Percentiles rank a stretch among this genome's conserved stretches.
Evolutionary conservation across 1,140 invertebrate genomes (phyloP).

Genomic region (Hyles euphorbiae): DNA sequence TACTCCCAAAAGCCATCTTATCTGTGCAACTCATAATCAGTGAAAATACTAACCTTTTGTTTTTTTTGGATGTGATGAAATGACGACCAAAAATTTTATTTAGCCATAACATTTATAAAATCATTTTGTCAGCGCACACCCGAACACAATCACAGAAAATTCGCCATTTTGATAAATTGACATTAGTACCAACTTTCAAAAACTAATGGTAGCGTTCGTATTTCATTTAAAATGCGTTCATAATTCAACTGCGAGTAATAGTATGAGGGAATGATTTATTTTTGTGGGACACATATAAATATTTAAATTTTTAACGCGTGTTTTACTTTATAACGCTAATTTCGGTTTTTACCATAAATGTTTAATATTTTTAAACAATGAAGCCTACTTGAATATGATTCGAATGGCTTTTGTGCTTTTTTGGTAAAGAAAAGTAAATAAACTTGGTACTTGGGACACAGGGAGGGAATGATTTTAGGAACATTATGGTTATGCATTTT

Average conservation of each 20-base stretch:
- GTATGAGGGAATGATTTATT: conserved; percentile 29
- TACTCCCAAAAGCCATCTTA: conserved; percentile 20
- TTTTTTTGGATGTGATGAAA: conserved; percentile 24
- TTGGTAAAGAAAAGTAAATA: too few relatives aligned
- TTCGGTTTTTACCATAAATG: neutral
- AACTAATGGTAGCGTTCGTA: conserved; percentile 23
- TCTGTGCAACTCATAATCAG: conserved; percentile 19
- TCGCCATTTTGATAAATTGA: conserved; percentile 25
- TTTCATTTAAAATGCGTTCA: conserved; percentile 23
- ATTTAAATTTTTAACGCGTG: conserved; percentile 14
- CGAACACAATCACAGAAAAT: conserved; percentile 18
- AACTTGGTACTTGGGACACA: too few relatives aligned
- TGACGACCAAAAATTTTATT: conserved; percentile 21
- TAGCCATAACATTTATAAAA: conserved; percentile 13
- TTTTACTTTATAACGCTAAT: conserved; percentile 15
- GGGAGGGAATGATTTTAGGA: too few relatives aligned
- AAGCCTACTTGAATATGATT: too few relatives aligned
- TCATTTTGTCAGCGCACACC: conserved; percentile 17
- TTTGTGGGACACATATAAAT: conserved; percentile 17
- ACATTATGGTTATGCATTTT: too few relatives aligned
- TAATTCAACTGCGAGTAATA: conserved; percentile 23
- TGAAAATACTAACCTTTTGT: conserved; percentile 19
- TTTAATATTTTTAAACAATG: too few relatives aligned
- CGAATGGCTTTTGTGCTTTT: too few relatives aligned
- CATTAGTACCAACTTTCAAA: conserved; percentile 20